phyloP scores from a whole-genome alignment of 2,888 invertebrate species.

The Podotricha telesiphe region DNA sequence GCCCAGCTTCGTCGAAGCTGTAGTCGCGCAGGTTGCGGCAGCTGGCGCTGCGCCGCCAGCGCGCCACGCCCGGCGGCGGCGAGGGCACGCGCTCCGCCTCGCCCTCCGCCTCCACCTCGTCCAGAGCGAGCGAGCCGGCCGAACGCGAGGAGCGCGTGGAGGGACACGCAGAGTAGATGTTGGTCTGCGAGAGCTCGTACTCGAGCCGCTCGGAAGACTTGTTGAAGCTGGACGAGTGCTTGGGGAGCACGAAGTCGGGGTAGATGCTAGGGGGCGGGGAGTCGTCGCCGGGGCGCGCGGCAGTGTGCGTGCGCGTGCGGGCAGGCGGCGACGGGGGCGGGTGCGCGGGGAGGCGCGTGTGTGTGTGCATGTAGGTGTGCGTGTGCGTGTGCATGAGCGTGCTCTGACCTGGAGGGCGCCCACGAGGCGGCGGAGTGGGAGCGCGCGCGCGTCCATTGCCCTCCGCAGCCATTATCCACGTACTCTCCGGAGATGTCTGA shows the following conservation, averaged over 20 bases:
- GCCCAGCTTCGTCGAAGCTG: constrained; percentile 88
- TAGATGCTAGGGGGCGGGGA: constrained; percentile 74
- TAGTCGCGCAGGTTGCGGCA: constrained; percentile 92
- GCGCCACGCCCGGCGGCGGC: constrained; percentile 59
- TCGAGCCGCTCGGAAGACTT: constrained; percentile 79
- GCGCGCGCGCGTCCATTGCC: constrained; percentile 75
- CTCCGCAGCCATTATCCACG: constrained; percentile 76
- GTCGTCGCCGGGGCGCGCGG: constrained; percentile 64
- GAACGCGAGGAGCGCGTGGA: constrained; percentile 74
- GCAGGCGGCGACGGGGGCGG: constrained; percentile 49
- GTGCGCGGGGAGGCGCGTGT: constrained; percentile 51
- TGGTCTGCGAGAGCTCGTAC: constrained; percentile 82
- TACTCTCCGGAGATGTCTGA: constrained; percentile 81
- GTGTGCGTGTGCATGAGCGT: constrained; percentile 48
- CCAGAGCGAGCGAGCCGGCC: constrained; percentile 63
- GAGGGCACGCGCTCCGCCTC: constrained; percentile 49
- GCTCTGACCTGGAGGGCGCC: constrained; percentile 75
- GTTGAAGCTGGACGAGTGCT: constrained; percentile 74
- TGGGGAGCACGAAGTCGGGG: constrained; percentile 76
- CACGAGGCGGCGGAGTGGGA: constrained; percentile 81
- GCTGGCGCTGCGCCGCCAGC: constrained; percentile 91
- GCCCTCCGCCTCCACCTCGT: constrained; percentile 48
- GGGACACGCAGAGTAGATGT: constrained; percentile 81
- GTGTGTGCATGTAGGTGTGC: constrained; percentile 49
- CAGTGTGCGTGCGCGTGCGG: constrained; percentile 65